Evolutionary conservation across 1,140 invertebrate species (phyloP).

Genomic region (Drosophila trapezifrons): DNA sequence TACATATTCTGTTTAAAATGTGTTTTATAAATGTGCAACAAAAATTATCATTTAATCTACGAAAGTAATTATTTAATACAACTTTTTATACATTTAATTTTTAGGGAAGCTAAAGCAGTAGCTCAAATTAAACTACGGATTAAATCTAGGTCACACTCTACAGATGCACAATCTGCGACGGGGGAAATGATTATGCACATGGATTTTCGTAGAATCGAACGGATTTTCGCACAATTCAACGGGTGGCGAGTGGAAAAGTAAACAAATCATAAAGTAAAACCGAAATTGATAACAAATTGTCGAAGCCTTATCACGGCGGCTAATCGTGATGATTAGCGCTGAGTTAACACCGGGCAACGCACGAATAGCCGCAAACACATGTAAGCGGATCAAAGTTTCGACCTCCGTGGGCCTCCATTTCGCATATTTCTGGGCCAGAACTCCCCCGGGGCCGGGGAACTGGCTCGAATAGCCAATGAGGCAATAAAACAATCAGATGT

Average conservation of each 20-base stretch:
- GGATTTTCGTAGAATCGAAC: constrained; percentile 17
- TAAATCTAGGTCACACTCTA: constrained; percentile 14
- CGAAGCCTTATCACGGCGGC: constrained; percentile 58
- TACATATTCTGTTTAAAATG: neutral
- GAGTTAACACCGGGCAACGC: constrained; percentile 20
- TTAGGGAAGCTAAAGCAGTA: neutral
- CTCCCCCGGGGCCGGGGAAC: constrained; percentile 3
- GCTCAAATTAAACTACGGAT: neutral
- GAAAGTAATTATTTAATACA: neutral
- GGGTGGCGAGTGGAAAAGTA: constrained; percentile 51
- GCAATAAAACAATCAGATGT: constrained; percentile 75
- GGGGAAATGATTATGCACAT: constrained; percentile 5
- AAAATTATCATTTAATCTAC: neutral
- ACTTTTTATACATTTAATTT: no score
- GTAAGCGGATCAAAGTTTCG: constrained; percentile 30
- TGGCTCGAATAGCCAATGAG: constrained; percentile 49
- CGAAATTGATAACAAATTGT: constrained; percentile 60
- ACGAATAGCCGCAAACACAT: constrained; percentile 12
- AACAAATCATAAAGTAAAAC: constrained; percentile 66
- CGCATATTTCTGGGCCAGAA: constrained; percentile 38
- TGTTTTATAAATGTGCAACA: neutral
- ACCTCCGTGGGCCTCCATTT: constrained; percentile 14
- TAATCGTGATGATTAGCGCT: constrained; percentile 72
- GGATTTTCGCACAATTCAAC: constrained; percentile 42
- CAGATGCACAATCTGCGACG: constrained; percentile 3